Evolutionary conservation across 2,888 invertebrate genomes (phyloP), one percentile per base, ranked within the genome.

Genomic region (Pseudococcus jackbeardsleyi): DNA sequence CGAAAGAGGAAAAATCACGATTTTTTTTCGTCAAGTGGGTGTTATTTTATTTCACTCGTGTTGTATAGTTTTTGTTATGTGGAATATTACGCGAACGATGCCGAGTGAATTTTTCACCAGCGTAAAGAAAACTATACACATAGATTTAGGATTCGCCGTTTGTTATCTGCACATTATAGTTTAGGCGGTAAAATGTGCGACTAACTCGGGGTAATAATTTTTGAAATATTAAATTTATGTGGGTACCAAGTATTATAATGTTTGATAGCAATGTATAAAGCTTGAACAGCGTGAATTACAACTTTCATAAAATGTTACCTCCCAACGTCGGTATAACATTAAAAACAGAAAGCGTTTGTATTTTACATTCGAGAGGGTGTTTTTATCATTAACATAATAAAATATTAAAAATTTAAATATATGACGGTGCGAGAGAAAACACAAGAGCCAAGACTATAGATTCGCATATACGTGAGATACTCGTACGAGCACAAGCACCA

Each of bases 231-330:
- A 86, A 86, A 86, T 86, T 86, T 86, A 86, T 86, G 86, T 86
- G 68, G 86, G 86, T 86, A 64, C 64, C 39, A 64, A 64, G 68
- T 86, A 86, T 86, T 64, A 86, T 86, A 86, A 86, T 64, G 68
- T 86, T 86, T 86, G 86, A 86, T 86, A 86, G 68, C 46, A 86
- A 86, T 86, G 68, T 86, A 86, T 86, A 86, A 79, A 46, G 46
- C 46, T 86, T 26, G 86, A 64, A 72, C 42, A 72, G 86, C 86
- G 86, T 86, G 68, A 86, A 86, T 86, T 86, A 86, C 86, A 86
- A 72, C 86, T 64, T 86, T 86, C 86, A 86, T 86, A 86, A 86
- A 86, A 86, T 86, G 86, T 86, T 86, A 86, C 86, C 86, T 86
- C 86, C 86, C 86, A 42, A 64, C 48, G 64, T 86, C 64, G 72